phyloP scores from a whole-genome alignment of 2,888 invertebrate genomes.

The Hymenopus coronatus region DNA sequence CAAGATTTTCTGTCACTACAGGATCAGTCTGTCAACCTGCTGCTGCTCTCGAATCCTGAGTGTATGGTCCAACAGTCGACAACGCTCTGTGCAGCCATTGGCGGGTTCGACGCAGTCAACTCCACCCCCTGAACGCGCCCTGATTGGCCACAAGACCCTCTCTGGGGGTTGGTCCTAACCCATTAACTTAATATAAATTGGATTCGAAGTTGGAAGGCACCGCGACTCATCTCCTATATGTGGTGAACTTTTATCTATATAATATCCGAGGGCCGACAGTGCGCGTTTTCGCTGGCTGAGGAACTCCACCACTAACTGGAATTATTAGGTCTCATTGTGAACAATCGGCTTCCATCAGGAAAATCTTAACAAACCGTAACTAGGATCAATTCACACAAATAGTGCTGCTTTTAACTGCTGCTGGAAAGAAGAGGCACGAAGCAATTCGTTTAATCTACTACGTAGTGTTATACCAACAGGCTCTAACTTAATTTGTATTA shows the following conservation, averaged over 20 bases:
- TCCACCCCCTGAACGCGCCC: conserved; percentile 5
- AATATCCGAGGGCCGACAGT: not conserved
- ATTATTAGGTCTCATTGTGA: conserved; percentile 26
- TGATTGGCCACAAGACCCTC: not conserved
- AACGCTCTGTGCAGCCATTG: not conserved
- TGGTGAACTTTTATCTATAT: conserved; percentile 12
- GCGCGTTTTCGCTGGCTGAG: not conserved
- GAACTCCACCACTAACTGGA: not conserved
- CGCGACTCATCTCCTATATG: conserved; percentile 26
- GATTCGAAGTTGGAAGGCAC: conserved; percentile 23
- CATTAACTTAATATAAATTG: conserved; percentile 31
- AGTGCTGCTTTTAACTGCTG: not conserved
- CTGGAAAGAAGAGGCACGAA: not conserved
- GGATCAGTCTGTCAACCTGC: no score
- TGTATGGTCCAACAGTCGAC: not conserved
- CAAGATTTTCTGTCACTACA: no score
- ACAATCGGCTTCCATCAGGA: conserved; percentile 27
- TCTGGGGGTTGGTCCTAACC: not conserved
- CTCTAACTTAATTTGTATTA: conserved; percentile 24
- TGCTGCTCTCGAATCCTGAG: no score
- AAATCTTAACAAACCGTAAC: conserved; percentile 26
- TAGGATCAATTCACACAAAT: conserved; percentile 25
- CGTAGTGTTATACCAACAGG: not conserved
- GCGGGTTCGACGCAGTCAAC: not conserved
- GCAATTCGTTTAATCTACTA: conserved; percentile 11